Evolutionary conservation across 2,888 invertebrate genomes (phyloP).

Genomic region (Kryphioiulus occultus): DNA sequence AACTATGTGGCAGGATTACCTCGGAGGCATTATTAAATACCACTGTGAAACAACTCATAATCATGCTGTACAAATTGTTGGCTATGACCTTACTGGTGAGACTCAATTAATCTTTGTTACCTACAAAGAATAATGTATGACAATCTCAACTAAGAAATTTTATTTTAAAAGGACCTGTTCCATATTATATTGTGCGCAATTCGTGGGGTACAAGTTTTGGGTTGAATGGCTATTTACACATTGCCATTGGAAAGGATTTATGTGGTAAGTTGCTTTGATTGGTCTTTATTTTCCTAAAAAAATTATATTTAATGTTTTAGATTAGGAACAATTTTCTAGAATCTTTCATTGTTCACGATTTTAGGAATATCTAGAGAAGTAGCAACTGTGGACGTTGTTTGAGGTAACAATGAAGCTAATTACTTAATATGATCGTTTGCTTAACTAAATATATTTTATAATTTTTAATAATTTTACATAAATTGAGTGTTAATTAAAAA

Average conservation of each 20-base stretch:
- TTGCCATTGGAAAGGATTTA: conserved; percentile 77
- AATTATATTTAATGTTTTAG: too few species aligned
- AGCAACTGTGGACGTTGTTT: background rate
- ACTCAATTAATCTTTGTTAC: too few species aligned
- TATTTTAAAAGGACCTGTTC: conserved; percentile 65
- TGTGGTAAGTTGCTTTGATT: conserved; percentile 69
- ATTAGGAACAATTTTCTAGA: too few species aligned
- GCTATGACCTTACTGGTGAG: conserved; percentile 76
- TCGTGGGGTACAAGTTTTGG: conserved; percentile 85
- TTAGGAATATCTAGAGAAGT: background rate
- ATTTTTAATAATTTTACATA: background rate
- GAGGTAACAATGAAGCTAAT: background rate
- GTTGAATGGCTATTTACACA: conserved; percentile 75
- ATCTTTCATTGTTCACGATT: background rate
- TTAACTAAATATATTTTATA: background rate
- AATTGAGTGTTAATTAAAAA: background rate
- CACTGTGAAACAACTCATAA: conserved; percentile 76
- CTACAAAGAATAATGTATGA: too few species aligned
- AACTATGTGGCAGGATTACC: conserved; percentile 83
- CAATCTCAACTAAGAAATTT: conserved; percentile 13
- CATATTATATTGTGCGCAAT: conserved; percentile 83
- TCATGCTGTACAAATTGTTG: conserved; percentile 80
- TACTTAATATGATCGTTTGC: background rate
- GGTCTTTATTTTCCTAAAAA: too few species aligned
- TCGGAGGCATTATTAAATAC: conserved; percentile 82